Percentiles rank a stretch among this genome's conserved stretches.
phyloP scores from a whole-genome alignment of 2,113 vertebrate species.

The Pycnonotus jocosus region DNA sequence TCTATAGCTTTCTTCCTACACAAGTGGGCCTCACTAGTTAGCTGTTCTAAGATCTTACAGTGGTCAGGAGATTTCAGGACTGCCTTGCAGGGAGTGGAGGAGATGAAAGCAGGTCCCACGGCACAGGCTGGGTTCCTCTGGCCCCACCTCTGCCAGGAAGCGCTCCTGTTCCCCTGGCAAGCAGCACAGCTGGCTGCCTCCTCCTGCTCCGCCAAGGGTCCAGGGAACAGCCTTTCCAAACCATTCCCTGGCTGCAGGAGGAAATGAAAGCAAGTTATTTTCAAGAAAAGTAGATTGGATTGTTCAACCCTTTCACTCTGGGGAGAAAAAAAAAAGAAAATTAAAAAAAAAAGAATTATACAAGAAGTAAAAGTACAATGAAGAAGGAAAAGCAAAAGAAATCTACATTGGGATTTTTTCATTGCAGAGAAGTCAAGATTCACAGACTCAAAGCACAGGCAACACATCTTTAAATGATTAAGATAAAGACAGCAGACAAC shows the following conservation, averaged over 20 bases:
- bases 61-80: not conserved
- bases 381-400: not conserved
- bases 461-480: conserved; percentile 35
- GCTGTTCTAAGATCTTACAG: not conserved
- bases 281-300: not conserved
- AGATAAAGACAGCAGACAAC: conserved; percentile 22
- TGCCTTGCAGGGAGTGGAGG: not conserved
- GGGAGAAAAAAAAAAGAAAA: not conserved
- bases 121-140: not conserved
- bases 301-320: not conserved
- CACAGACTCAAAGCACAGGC: not conserved
- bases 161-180: conserved; percentile 33
- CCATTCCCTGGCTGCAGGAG: conserved; percentile 42
- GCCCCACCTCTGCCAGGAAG: conserved; percentile 30
- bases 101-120: not conserved
- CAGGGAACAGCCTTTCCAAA: conserved; percentile 20
- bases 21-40: not conserved
- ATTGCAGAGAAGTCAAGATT: not conserved
- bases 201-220: not conserved
- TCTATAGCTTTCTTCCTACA: not conserved
- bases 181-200: not conserved
- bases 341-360: not conserved
- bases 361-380: not conserved
- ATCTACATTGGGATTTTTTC: not conserved
- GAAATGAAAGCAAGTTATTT: conserved; percentile 42